Percentiles rank a stretch among this genome's conserved stretches.
Evolutionary conservation across 2,797 vertebrate species (phyloP).

Genomic region (Rachycentron canadum): DNA sequence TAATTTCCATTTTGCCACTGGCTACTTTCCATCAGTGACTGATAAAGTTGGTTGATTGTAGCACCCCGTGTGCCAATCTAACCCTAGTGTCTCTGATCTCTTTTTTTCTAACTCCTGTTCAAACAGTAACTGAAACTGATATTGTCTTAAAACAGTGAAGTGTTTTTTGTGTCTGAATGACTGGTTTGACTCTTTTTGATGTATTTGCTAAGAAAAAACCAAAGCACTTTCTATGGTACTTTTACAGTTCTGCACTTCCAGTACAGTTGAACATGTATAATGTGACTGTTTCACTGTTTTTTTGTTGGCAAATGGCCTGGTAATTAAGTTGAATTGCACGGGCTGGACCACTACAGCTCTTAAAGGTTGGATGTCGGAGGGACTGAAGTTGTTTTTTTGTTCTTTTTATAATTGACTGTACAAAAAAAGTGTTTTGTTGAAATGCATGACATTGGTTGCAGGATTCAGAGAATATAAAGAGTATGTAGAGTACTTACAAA

Average conservation of each 20-base stretch:
- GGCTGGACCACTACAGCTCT: slow-evolving; percentile 67
- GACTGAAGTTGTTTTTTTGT: slow-evolving; percentile 35
- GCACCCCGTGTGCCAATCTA: slow-evolving; percentile 75
- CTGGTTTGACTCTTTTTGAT: slow-evolving; percentile 58
- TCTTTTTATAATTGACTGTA: slow-evolving; percentile 65
- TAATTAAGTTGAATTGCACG: slow-evolving; percentile 52
- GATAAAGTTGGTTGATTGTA: slow-evolving; percentile 80
- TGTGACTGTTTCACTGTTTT: slow-evolving; percentile 63
- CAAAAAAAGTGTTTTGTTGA: slow-evolving; percentile 56
- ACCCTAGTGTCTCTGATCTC: slow-evolving; percentile 62
- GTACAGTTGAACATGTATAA: slow-evolving; percentile 68
- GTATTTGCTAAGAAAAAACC: slow-evolving; percentile 73
- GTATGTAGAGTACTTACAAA: slow-evolving; percentile 38
- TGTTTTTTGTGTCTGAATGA: slow-evolving; percentile 58
- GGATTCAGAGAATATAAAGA: slow-evolving; percentile 45
- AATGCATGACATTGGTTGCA: slow-evolving; percentile 63
- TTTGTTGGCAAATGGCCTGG: slow-evolving; percentile 48
- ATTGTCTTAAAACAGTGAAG: slow-evolving; percentile 77
- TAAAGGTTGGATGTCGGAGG: slow-evolving; percentile 50
- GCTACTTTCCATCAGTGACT: slow-evolving; percentile 86
- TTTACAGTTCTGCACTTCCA: slow-evolving; percentile 80
- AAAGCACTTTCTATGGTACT: slow-evolving; percentile 84
- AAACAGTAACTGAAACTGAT: slow-evolving; percentile 69
- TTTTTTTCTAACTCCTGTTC: slow-evolving; percentile 57
- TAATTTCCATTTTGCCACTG: slow-evolving; percentile 87